Base-by-base conservation (phyloP, 1,140 invertebrate species). In the Anagrus nilaparvatae region DNA sequence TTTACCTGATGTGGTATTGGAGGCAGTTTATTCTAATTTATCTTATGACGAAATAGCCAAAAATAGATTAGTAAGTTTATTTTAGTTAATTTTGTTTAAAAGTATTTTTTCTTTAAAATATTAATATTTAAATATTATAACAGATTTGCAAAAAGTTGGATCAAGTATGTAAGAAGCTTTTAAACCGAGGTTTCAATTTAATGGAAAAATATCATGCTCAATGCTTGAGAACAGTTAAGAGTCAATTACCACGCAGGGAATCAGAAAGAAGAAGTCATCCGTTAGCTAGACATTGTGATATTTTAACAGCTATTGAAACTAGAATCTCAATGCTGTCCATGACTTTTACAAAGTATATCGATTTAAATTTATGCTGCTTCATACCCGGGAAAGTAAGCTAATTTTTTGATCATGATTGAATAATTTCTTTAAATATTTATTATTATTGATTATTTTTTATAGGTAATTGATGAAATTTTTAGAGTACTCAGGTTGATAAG, bases 401-500 rank as follows among this genome's bases (percentile, higher is more conserved):
- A 23, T 17, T 21, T 20, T 25, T 37, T 29, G 33, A 32, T 30
- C 28, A 31, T 40, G 34, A 36, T 40, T 37, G 30, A 27, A 31
- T 18, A 14, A 43, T 47, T 50, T n/a, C 34, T 10, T 32, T 44
- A 39, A 24, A 29, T 42, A 19, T 28, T 46, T 37, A 38, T 35
- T 34, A 29, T 39, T 5, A 41, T 25, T 40, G 27, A 42, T 39
- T 40, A 20, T 53, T 33, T 42, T 29, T 41, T 57, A 60, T 14
- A 90, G 86, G 87, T 94, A 0, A 78, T 94, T 28, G 90, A 93
- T 69, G 90, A 94, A 68, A 82, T 91, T 30, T 79, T 76, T 54
- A 71, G 75, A 44, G 81, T 93, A 1, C 65, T 93, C 17, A 63
- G 67, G 31, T 65, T 81, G 16, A 73, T 92, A 24, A 75, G 81